Percentiles rank a stretch among this genome's conserved stretches.
Conservation (phyloP, 2,797 vertebrate genomes). For the Myotis myotis region DNA sequence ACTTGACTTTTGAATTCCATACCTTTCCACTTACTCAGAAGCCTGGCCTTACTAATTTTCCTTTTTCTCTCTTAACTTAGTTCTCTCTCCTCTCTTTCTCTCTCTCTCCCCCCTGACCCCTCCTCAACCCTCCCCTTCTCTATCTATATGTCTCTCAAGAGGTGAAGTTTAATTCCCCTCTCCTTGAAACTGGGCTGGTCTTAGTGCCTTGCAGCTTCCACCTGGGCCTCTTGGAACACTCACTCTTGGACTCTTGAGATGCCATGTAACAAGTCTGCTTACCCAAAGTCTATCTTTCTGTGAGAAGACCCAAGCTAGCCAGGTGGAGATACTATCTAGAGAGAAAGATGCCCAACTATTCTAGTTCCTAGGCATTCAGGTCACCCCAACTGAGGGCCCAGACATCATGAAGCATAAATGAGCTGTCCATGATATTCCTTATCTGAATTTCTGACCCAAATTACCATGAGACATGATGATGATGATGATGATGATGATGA, state of each 20-base stretch:
- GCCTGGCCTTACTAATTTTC: background rate
- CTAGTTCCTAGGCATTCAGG: background rate
- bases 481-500: background rate
- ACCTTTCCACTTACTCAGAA: background rate
- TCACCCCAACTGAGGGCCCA: background rate
- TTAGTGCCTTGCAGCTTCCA: background rate
- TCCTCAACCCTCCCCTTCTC: background rate
- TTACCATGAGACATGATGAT: background rate
- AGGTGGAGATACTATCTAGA: background rate
- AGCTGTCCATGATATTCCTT: background rate
- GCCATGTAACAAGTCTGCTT: background rate
- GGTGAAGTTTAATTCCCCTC: background rate
- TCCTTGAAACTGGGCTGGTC: background rate
- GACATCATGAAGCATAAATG: background rate
- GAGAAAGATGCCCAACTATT: background rate
- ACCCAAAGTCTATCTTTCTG: background rate
- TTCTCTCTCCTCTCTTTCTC: background rate
- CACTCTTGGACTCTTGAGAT: background rate
- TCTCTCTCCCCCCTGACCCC: background rate
- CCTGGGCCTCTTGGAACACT: background rate
- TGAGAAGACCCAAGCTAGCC: background rate
- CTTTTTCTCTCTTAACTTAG: background rate
- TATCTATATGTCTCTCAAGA: background rate
- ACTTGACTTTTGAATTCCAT: background rate
- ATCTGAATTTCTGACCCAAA: background rate